A percentile compares a stretch with the other conserved stretches of the same genome.
Conservation (phyloP, 2,797 vertebrate species). For the Microtus californicus region DNA sequence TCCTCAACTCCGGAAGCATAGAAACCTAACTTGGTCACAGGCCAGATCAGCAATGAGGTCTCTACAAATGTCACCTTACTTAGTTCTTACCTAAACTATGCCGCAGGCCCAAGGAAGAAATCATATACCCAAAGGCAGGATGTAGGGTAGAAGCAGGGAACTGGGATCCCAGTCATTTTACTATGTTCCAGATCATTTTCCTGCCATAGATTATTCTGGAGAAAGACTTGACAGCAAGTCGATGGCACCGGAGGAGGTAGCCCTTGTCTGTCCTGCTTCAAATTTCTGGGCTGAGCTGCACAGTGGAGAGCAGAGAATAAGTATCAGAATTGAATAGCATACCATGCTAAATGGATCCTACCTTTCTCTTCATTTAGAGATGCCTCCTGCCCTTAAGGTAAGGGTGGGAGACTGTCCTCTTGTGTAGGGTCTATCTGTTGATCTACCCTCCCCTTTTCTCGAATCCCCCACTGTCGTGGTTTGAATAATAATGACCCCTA, state of each 20-base stretch:
- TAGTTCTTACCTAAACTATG: background rate
- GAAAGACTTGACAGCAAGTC: background rate
- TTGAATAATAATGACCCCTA: background rate
- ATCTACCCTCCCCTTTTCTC: background rate
- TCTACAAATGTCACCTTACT: background rate
- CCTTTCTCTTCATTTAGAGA: background rate
- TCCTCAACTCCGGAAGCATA: constrained; percentile 5
- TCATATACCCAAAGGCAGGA: background rate
- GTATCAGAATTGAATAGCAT: background rate
- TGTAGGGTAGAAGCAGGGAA: background rate
- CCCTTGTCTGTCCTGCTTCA: background rate
- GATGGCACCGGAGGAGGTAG: background rate
- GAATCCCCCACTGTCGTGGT: background rate
- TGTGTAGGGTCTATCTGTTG: background rate
- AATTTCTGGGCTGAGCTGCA: background rate
- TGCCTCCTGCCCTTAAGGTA: background rate
- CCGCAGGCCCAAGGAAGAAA: background rate
- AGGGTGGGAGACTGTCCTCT: background rate
- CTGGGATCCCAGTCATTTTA: background rate
- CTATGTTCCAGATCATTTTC: background rate
- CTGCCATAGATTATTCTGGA: background rate
- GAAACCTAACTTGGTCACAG: background rate
- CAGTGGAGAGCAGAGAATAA: background rate
- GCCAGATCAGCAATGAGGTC: background rate
- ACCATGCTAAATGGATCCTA: background rate